These are phyloP conservation scores for Aphrocallistes beatrix DNA, from an alignment of 37 sponge, comb jelly and placozoan genomes.

Conservation along the genomic window DNA sequence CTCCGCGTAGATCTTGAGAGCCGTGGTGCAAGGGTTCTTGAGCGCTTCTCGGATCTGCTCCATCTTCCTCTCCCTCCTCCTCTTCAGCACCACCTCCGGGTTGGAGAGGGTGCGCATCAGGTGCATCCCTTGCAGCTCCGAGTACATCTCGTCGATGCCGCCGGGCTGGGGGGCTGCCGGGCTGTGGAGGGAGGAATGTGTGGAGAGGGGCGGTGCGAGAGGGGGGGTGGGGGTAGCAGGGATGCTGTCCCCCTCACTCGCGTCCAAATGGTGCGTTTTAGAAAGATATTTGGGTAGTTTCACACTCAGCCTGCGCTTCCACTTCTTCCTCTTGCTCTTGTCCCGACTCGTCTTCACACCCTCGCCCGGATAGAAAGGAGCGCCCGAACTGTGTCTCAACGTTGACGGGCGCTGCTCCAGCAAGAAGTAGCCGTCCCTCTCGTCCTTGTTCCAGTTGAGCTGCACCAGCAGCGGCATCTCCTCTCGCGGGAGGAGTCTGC, in stretches of 20 bases:
- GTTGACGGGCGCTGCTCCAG: background rate
- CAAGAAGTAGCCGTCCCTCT: slow-evolving; percentile 60
- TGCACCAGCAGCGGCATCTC: slow-evolving; percentile 61
- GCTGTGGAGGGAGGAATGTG: background rate
- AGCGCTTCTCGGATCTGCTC: slow-evolving; percentile 19
- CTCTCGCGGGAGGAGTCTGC: slow-evolving; percentile 26
- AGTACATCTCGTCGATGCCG: background rate
- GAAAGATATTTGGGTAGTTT: background rate
- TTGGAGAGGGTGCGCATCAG: slow-evolving; percentile 63
- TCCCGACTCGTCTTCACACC: background rate
- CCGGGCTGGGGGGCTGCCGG: background rate
- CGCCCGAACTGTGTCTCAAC: background rate
- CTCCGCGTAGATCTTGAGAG: slow-evolving; percentile 44
- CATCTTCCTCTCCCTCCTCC: slow-evolving; percentile 36
- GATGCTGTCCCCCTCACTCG: background rate
- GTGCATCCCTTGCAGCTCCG: slow-evolving; percentile 17
- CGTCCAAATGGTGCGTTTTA: background rate
- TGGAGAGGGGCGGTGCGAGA: background rate
- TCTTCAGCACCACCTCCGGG: slow-evolving; percentile 49
- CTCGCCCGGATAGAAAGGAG: background rate
- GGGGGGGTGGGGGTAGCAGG: background rate
- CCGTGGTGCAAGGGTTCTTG: slow-evolving; percentile 21
- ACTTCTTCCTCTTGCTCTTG: background rate
- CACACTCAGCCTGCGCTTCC: background rate
- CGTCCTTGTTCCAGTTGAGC: slow-evolving; percentile 54